A percentile compares a stretch with the other conserved stretches of the same genome.
phyloP scores from a whole-genome alignment of 2,113 vertebrate species.

The Calyptomena viridis region DNA sequence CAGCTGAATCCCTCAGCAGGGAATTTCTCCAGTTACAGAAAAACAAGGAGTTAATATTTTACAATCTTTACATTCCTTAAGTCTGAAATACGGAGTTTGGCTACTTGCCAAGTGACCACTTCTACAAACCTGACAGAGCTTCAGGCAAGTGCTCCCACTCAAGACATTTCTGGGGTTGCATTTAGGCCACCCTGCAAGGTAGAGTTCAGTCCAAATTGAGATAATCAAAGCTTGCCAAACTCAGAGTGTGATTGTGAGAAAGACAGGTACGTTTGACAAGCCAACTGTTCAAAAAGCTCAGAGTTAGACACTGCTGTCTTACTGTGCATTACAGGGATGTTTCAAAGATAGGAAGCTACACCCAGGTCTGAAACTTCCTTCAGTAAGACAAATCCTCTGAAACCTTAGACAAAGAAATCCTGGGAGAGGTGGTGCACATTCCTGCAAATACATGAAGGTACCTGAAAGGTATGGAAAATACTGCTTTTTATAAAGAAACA shows the following conservation, averaged over 20 bases:
- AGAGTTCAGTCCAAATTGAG: background rate
- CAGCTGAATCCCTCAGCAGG: background rate
- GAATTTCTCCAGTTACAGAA: background rate
- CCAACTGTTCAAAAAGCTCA: background rate
- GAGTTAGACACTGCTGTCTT: background rate
- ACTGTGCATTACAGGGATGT: rapidly evolving
- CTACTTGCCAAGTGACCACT: background rate
- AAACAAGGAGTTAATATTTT: background rate
- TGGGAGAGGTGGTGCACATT: background rate
- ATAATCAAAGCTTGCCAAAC: background rate
- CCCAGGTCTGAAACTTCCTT: background rate
- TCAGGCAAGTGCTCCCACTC: background rate
- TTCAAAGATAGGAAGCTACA: background rate
- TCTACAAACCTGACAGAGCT: background rate
- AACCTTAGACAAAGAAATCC: background rate
- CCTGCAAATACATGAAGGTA: background rate
- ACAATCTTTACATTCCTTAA: background rate
- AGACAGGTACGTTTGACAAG: background rate
- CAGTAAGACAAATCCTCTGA: background rate
- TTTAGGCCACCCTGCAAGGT: rapidly evolving
- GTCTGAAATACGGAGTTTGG: background rate
- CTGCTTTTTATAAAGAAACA: background rate
- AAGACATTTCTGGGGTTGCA: background rate
- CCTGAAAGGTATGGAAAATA: background rate
- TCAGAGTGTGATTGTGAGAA: background rate